These are phyloP conservation scores for Hydrozoanthus tunicans DNA, from an alignment of 64 coral and sea anemone genomes.

Conservation along the genomic window DNA sequence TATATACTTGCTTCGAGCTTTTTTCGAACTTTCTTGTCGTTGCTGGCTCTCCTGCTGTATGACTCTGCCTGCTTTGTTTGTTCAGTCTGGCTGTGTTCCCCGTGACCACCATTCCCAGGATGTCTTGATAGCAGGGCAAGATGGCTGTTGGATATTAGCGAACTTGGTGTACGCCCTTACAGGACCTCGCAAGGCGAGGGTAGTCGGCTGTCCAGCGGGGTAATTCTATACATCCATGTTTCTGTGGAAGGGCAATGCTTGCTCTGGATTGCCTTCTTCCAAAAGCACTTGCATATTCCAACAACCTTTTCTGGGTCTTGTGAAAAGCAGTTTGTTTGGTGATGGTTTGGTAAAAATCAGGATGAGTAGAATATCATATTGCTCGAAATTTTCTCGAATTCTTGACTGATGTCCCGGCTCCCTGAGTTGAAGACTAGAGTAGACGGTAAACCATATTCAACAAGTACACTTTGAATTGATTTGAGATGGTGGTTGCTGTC, in stretches of 20 bases:
- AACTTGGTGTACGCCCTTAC: constrained; percentile 51
- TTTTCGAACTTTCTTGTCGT: constrained; percentile 24
- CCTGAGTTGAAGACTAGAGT: too few species aligned
- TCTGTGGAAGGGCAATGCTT: too few species aligned
- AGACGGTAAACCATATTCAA: too few species aligned
- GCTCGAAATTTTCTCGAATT: too few species aligned
- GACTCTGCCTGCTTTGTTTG: constrained; percentile 52
- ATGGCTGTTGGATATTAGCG: constrained; percentile 46
- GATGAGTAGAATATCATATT: too few species aligned
- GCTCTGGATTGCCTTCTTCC: too few species aligned
- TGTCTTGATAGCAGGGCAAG: constrained; percentile 34
- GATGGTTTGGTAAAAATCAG: too few species aligned
- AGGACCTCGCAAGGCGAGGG: constrained; percentile 76
- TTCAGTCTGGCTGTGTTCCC: constrained; percentile 39
- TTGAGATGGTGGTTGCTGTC: too few species aligned
- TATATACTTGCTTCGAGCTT: constrained; percentile 3
- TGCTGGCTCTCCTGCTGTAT: constrained; percentile 48
- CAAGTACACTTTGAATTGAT: too few species aligned
- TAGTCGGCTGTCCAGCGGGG: constrained; percentile 58
- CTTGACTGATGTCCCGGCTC: too few species aligned
- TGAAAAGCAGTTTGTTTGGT: too few species aligned
- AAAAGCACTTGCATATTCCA: too few species aligned
- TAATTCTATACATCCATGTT: constrained; percentile 1
- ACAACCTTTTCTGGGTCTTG: not conserved
- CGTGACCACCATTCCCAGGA: constrained; percentile 24